phyloP scores from a whole-genome alignment of 2,888 invertebrate species.

The Gortyna flavago region DNA sequence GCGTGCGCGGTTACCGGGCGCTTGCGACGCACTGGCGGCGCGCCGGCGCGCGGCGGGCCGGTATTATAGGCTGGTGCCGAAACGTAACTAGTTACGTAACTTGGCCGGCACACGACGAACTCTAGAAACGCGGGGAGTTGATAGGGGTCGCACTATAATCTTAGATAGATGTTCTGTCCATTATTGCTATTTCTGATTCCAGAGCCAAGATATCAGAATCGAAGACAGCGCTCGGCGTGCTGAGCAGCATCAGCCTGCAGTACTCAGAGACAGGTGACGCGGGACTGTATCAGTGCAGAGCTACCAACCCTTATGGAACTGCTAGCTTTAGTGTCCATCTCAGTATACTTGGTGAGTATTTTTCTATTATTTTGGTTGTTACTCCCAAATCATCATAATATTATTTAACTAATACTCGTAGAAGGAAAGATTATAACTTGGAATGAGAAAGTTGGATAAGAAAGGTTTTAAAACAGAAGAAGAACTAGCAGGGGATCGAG shows the following conservation, averaged over 20 bases:
- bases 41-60: too few relatives aligned
- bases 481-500: too few relatives aligned
- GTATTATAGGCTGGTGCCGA: too few relatives aligned
- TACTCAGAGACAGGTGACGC: conserved; percentile 85
- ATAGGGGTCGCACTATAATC: too few relatives aligned
- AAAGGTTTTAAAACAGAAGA: too few relatives aligned
- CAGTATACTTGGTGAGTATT: conserved; percentile 82
- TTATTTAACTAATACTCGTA: background rate
- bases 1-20: too few relatives aligned
- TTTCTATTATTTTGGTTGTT: background rate
- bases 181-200: conserved; percentile 44
- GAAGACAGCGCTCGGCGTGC: conserved; percentile 79
- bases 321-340: conserved; percentile 81
- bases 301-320: conserved; percentile 85
- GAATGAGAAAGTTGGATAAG: too few relatives aligned
- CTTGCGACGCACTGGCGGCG: too few relatives aligned
- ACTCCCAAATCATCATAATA: background rate
- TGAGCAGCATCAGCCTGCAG: conserved; percentile 80
- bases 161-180: background rate
- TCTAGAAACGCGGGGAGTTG: too few relatives aligned
- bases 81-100: too few relatives aligned
- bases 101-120: too few relatives aligned
- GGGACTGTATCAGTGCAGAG: conserved; percentile 85
- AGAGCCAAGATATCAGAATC: conserved; percentile 84
- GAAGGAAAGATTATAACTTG: too few relatives aligned